These are phyloP conservation scores for Pomacea maculata DNA, from an alignment of 1,140 invertebrate genomes.

Conservation along the genomic window DNA sequence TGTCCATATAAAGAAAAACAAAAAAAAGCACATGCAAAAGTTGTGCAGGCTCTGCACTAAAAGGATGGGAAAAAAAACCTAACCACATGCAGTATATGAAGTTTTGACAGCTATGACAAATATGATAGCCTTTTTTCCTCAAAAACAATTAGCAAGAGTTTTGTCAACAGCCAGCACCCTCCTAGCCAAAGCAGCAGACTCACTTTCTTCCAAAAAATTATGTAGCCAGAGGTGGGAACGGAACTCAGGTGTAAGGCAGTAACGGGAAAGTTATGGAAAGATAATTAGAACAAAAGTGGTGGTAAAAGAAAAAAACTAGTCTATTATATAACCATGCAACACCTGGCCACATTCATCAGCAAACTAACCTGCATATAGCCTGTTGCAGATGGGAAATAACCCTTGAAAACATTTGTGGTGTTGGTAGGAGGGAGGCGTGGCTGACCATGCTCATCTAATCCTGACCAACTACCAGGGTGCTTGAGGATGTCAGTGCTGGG, in stretches of 20 bases:
- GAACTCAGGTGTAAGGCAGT: neutral
- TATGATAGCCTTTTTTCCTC: neutral
- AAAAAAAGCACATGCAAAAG: neutral
- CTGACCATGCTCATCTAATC: neutral
- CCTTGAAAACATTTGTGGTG: conserved; percentile 36
- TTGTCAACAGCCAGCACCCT: neutral
- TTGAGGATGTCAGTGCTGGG: conserved; percentile 37
- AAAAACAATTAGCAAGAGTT: neutral
- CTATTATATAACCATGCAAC: neutral
- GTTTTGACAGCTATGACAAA: too few species aligned
- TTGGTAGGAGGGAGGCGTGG: conserved; percentile 15
- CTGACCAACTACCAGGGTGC: conserved; percentile 1
- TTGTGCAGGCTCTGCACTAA: too few species aligned
- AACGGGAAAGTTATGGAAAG: neutral
- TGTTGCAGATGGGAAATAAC: conserved; percentile 55
- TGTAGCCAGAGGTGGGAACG: neutral
- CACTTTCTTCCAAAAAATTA: too few species aligned
- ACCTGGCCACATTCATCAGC: neutral
- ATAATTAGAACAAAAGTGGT: neutral
- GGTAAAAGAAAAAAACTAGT: conserved; percentile 1
- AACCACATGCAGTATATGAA: neutral
- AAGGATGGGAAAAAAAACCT: too few species aligned
- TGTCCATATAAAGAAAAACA: too few species aligned
- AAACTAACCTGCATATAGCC: conserved; percentile 49
- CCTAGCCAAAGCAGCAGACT: neutral